These are phyloP conservation scores for Zophobas atratus DNA, from an alignment of 1,140 invertebrate genomes.

Conservation along the genomic window DNA sequence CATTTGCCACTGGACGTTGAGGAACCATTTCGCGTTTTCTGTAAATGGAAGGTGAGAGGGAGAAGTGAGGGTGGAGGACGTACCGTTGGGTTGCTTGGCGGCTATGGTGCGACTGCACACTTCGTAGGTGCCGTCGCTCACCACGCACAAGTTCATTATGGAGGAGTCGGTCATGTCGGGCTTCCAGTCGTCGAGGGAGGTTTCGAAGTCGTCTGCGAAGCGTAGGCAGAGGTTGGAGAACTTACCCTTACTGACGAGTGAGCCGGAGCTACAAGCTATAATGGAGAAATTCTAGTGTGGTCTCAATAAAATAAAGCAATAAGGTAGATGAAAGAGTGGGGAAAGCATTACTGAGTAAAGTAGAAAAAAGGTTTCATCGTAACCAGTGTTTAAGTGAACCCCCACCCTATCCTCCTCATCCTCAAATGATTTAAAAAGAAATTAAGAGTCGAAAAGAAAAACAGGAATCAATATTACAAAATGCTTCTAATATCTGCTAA, in stretches of 20 bases:
- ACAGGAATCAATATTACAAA: too few species aligned
- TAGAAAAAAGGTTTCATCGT: too few species aligned
- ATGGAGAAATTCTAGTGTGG: not conserved
- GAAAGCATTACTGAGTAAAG: too few species aligned
- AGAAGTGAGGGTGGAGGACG: constrained; percentile 23
- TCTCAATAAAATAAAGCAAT: too few species aligned
- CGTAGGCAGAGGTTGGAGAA: constrained; percentile 91
- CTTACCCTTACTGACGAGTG: constrained; percentile 82
- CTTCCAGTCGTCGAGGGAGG: constrained; percentile 97
- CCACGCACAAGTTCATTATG: constrained; percentile 96
- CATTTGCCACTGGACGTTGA: constrained; percentile 99
- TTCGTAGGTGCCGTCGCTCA: constrained; percentile 98
- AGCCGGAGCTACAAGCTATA: constrained; percentile 85
- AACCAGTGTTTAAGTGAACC: too few species aligned
- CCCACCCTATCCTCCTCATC: too few species aligned
- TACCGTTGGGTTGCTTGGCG: constrained; percentile 80
- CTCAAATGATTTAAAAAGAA: too few species aligned
- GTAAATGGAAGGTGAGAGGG: constrained; percentile 22
- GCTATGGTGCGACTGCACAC: constrained; percentile 94
- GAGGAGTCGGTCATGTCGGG: constrained; percentile 86
- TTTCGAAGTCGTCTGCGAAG: constrained; percentile 97
- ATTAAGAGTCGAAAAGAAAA: too few species aligned
- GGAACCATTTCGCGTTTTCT: constrained; percentile 98
- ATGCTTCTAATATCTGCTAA: too few species aligned
- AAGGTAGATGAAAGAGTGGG: too few species aligned